Evolutionary conservation across 1,140 invertebrate species (phyloP).

Genomic region (Octopus bimaculoides): DNA sequence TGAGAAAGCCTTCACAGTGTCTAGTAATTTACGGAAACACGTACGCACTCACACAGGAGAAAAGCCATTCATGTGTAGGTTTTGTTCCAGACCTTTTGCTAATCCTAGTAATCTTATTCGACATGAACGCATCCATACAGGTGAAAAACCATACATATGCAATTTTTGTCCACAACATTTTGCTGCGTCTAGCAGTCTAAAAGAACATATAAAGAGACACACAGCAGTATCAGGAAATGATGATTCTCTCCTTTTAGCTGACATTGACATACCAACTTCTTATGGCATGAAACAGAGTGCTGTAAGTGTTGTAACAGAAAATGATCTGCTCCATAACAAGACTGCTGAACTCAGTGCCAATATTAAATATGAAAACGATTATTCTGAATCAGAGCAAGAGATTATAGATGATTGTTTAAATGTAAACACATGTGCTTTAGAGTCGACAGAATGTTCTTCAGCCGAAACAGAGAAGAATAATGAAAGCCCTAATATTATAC

Average conservation of each 20-base stretch:
- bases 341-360: neutral
- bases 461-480: too few species aligned
- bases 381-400: neutral
- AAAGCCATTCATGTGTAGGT: conserved; percentile 43
- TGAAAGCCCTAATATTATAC: too few species aligned
- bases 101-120: conserved; percentile 46
- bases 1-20: conserved; percentile 45
- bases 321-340: neutral
- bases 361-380: neutral
- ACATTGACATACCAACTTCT: neutral
- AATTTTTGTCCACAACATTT: conserved; percentile 67
- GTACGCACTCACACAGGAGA: conserved; percentile 57
- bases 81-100: conserved; percentile 21
- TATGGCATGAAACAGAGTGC: neutral
- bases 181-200: conserved; percentile 60
- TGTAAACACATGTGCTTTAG: too few species aligned
- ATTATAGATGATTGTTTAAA: neutral
- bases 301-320: neutral
- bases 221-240: conserved; percentile 4
- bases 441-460: too few species aligned
- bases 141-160: conserved; percentile 30
- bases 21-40: conserved; percentile 57
- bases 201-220: conserved; percentile 71
- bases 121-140: conserved; percentile 26
- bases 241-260: neutral